These are phyloP conservation scores for Oeneis ivallda DNA, from an alignment of 2,888 invertebrate species.

Conservation along the genomic window DNA sequence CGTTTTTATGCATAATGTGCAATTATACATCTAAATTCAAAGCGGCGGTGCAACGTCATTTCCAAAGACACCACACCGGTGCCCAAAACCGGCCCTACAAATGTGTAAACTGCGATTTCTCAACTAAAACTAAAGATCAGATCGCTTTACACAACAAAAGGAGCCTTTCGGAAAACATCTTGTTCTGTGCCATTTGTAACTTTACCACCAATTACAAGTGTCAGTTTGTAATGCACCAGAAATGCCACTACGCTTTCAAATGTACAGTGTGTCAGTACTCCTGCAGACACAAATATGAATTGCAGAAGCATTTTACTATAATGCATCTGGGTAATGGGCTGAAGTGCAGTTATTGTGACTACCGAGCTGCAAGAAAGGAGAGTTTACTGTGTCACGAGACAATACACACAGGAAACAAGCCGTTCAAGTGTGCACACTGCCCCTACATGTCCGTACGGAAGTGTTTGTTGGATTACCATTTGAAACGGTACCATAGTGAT, in stretches of 20 bases:
- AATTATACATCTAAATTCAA: conserved; percentile 60
- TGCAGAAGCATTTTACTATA: conserved; percentile 55
- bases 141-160: conserved; percentile 64
- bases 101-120: conserved; percentile 64
- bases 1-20: conserved; percentile 61
- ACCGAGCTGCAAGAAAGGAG: conserved; percentile 52
- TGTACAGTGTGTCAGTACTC: conserved; percentile 56
- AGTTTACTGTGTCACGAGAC: conserved; percentile 58
- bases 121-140: conserved; percentile 68
- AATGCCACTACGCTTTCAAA: conserved; percentile 55
- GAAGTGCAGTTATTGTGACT: conserved; percentile 61
- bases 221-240: conserved; percentile 58
- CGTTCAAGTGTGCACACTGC: conserved; percentile 57
- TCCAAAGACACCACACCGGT: conserved; percentile 62
- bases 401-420: conserved; percentile 59
- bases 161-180: conserved; percentile 45
- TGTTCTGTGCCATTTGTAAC: conserved; percentile 51
- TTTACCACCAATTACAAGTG: conserved; percentile 60
- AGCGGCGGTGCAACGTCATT: conserved; percentile 65
- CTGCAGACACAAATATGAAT: conserved; percentile 58
- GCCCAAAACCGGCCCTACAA: conserved; percentile 56
- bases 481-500: conserved; percentile 52
- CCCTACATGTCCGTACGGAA: conserved; percentile 55
- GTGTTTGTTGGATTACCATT: conserved; percentile 53
- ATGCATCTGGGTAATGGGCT: conserved; percentile 56